phyloP scores from a whole-genome alignment of 2,797 vertebrate genomes.

The Halcyon smyrnensis region DNA sequence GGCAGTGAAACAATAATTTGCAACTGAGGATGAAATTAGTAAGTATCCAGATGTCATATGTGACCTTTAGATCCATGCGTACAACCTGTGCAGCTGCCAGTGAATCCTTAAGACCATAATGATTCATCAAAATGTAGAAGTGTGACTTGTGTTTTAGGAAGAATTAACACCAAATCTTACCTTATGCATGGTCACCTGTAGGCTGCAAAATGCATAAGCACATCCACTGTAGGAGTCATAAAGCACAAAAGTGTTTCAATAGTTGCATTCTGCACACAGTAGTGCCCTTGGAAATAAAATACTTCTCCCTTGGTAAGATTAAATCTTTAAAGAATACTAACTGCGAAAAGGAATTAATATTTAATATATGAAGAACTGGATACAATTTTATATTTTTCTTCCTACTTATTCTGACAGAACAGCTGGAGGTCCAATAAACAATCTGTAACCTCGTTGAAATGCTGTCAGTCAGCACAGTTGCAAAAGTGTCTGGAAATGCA shows the following conservation, averaged over 20 bases:
- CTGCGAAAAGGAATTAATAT: background rate
- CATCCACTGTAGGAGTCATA: background rate
- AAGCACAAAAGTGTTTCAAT: background rate
- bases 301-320: background rate
- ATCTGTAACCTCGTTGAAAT: background rate
- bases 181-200: accelerated
- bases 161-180: background rate
- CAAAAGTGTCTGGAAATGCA: background rate
- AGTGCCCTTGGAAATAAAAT: background rate
- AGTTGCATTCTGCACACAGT: background rate
- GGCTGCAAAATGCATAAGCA: background rate
- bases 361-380: background rate
- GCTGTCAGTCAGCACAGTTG: background rate
- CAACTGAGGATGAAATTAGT: background rate
- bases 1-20: background rate
- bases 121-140: background rate
- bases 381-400: background rate
- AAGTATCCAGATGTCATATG: background rate
- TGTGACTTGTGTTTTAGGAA: background rate
- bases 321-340: background rate
- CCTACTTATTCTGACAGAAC: background rate
- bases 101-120: background rate
- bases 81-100: background rate
- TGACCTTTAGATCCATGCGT: background rate
- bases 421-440: background rate